These are phyloP conservation scores for Cheilosia grossa DNA, from an alignment of 2,888 invertebrate species.

Conservation along the genomic window DNA sequence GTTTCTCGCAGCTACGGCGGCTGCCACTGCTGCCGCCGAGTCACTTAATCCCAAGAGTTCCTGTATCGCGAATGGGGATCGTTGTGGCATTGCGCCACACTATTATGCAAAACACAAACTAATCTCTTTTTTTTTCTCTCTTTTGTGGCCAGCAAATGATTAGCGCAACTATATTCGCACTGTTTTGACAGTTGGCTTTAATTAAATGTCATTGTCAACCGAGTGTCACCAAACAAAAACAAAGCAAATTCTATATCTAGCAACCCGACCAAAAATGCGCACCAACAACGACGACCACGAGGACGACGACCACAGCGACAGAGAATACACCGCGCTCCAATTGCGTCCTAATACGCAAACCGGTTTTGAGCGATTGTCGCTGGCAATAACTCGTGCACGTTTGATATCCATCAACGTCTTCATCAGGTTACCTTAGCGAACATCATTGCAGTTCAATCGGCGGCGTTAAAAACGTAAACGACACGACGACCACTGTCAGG, in stretches of 20 bases:
- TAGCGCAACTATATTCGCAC: slow-evolving; percentile 30
- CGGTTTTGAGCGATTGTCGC: slow-evolving; percentile 77
- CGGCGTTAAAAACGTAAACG: slow-evolving; percentile 67
- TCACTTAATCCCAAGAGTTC: slow-evolving; percentile 82
- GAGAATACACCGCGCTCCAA: slow-evolving; percentile 54
- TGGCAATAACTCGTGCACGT: slow-evolving; percentile 65
- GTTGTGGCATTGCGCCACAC: slow-evolving; percentile 81
- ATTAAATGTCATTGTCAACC: slow-evolving; percentile 41
- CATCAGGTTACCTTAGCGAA: slow-evolving; percentile 63
- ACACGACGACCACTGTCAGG: slow-evolving; percentile 67
- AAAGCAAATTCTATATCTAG: neutral
- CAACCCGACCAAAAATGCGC: neutral
- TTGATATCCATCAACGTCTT: slow-evolving; percentile 73
- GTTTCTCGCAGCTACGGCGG: slow-evolving; percentile 77
- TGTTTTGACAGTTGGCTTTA: slow-evolving; percentile 36
- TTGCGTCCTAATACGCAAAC: slow-evolving; percentile 76
- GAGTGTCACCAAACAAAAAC: slow-evolving; percentile 38
- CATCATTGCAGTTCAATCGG: slow-evolving; percentile 68
- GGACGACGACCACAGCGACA: slow-evolving; percentile 14
- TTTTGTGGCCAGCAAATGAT: slow-evolving; percentile 7
- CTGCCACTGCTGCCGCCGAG: slow-evolving; percentile 76
- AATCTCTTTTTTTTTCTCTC: slow-evolving; percentile 10
- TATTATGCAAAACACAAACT: slow-evolving; percentile 8
- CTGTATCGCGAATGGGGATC: slow-evolving; percentile 83
- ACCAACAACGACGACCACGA: neutral